Evolutionary conservation across 2,888 invertebrate genomes (phyloP).

Genomic region (Aspidapion aeneum): DNA sequence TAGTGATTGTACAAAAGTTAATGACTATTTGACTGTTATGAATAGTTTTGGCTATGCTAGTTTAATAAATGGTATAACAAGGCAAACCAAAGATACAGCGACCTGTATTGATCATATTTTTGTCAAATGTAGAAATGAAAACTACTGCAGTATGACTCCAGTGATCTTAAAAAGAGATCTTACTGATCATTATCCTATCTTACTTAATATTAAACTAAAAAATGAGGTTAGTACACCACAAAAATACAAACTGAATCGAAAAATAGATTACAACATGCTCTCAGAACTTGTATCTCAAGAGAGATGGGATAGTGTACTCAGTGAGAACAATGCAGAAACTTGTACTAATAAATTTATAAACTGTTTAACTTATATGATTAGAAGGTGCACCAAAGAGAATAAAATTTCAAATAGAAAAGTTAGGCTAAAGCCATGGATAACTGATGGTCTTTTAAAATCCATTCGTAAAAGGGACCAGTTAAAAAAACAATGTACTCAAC

Average conservation of each 20-base stretch:
- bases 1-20: slow-evolving; percentile 5
- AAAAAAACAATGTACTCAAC: not conserved
- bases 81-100: slow-evolving; percentile 2
- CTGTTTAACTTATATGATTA: slow-evolving; percentile 1
- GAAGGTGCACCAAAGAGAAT: slow-evolving; percentile 1
- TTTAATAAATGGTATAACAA: slow-evolving; percentile 9
- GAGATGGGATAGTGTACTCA: slow-evolving; percentile 10
- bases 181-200: slow-evolving; percentile 17
- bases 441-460: slow-evolving; percentile 7
- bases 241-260: slow-evolving; percentile 1
- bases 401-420: slow-evolving; percentile 10
- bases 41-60: slow-evolving; percentile 9
- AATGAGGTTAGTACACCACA: not conserved
- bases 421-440: slow-evolving; percentile 11
- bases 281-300: not conserved
- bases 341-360: slow-evolving; percentile 11
- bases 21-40: slow-evolving; percentile 12
- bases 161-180: slow-evolving; percentile 11
- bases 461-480: slow-evolving; percentile 10
- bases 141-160: not conserved
- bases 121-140: slow-evolving; percentile 10
- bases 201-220: slow-evolving; percentile 7
- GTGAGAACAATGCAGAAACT: not conserved
- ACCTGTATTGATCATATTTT: slow-evolving; percentile 17
- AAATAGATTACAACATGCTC: slow-evolving; percentile 4